phyloP scores from a whole-genome alignment of 2,888 invertebrate genomes.

The Drosophila mimetica region DNA sequence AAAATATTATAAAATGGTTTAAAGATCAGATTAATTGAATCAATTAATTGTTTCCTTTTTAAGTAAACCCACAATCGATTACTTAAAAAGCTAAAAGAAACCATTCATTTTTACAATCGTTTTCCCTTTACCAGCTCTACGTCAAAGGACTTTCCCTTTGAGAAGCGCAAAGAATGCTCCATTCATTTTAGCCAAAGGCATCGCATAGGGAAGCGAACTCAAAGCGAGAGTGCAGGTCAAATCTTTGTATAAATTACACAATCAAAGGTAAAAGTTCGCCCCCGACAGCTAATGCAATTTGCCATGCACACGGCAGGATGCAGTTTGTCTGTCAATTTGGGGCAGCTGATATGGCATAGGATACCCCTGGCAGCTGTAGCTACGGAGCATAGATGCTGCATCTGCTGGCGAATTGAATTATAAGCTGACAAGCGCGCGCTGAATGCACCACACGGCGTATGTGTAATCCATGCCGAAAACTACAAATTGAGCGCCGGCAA shows the following conservation, averaged over 20 bases:
- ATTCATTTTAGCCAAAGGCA: constrained; percentile 9
- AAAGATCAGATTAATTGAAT: not conserved
- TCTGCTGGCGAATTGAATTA: constrained; percentile 60
- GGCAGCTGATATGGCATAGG: constrained; percentile 16
- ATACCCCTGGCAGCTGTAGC: constrained; percentile 14
- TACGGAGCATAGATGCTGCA: constrained; percentile 9
- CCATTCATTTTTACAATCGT: too few species aligned
- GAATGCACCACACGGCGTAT: constrained; percentile 50
- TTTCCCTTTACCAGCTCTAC: not conserved
- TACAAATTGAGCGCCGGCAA: constrained; percentile 68
- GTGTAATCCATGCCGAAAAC: constrained; percentile 62
- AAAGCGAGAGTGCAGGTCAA: constrained; percentile 37
- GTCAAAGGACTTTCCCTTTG: constrained; percentile 14
- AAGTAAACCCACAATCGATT: not conserved
- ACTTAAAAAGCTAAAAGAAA: too few species aligned
- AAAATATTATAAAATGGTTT: not conserved
- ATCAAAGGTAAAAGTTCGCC: constrained; percentile 31
- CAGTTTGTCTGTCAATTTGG: constrained; percentile 43
- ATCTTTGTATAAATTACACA: constrained; percentile 38
- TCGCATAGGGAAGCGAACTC: constrained; percentile 9
- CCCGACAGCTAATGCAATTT: constrained; percentile 70
- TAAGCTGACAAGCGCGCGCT: constrained; percentile 52
- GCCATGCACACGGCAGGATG: constrained; percentile 39
- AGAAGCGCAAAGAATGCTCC: constrained; percentile 2
- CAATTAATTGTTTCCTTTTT: not conserved